Conservation (phyloP, 2,888 invertebrate genomes). For the Monoplex corrugatus region DNA sequence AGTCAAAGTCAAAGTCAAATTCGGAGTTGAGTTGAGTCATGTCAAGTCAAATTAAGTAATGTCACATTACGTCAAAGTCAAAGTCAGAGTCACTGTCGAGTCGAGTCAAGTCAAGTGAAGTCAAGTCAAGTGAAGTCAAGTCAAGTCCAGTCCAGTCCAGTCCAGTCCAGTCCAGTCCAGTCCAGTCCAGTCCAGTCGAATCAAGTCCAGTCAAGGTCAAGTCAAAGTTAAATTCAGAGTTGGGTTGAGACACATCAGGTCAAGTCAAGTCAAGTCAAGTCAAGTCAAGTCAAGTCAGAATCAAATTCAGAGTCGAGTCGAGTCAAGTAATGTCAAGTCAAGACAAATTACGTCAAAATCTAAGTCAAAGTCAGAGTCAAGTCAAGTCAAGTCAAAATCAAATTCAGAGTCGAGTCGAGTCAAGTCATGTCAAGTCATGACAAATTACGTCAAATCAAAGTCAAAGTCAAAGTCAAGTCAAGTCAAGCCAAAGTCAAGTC, state of each 20-base stretch:
- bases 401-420: too few relatives aligned
- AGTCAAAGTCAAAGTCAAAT: not conserved
- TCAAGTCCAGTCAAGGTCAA: not conserved
- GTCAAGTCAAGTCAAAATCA: too few relatives aligned
- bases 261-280: not conserved
- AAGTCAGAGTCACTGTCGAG: not conserved
- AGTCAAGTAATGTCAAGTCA: not conserved
- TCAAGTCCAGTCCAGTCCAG: not conserved
- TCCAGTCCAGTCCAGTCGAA: not conserved
- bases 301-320: too few relatives aligned
- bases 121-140: not conserved
- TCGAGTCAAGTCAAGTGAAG: too few relatives aligned
- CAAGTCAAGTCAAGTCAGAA: too few relatives aligned
- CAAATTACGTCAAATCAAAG: not conserved
- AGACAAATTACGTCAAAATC: not conserved
- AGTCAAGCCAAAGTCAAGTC: not conserved
- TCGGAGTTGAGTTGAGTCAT: too few relatives aligned
- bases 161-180: not conserved
- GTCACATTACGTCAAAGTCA: not conserved
- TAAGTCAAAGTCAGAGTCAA: not conserved
- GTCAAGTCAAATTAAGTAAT: not conserved
- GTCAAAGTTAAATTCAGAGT: not conserved
- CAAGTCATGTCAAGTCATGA: not conserved
- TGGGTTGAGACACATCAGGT: too few relatives aligned
- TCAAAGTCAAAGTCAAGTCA: not conserved